Conservation (phyloP, 2,113 vertebrate genomes). For the Semicossyphus pulcher region DNA sequence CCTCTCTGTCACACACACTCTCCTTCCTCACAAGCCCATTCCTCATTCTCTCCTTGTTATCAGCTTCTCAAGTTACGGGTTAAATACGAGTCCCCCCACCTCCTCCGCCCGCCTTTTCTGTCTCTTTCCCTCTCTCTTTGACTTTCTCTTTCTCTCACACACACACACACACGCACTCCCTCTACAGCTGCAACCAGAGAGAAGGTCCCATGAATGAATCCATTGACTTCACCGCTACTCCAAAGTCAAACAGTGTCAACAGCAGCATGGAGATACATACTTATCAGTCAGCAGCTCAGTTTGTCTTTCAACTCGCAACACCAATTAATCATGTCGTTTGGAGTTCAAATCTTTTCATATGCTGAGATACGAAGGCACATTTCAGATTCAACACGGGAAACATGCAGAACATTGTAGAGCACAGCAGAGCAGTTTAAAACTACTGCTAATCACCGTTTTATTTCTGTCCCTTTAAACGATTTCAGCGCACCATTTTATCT, state of each 20-base stretch:
- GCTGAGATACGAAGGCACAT: neutral
- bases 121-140: neutral
- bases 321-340: neutral
- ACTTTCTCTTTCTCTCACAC: neutral
- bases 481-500: no score
- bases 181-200: conserved; percentile 28
- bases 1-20: conserved; percentile 9
- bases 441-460: no score
- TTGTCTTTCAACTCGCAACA: neutral
- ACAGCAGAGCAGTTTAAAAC: neutral
- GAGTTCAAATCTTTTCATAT: neutral
- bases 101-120: neutral
- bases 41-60: conserved; percentile 77
- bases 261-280: conserved; percentile 21
- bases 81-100: conserved; percentile 77
- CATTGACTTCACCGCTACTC: conserved; percentile 52
- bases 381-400: neutral
- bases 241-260: conserved; percentile 47
- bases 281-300: conserved; percentile 20
- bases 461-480: no score
- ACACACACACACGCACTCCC: conserved; percentile 7
- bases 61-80: conserved; percentile 84
- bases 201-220: conserved; percentile 61
- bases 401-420: neutral
- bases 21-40: conserved; percentile 48